A percentile compares a stretch with the other conserved stretches of the same genome.
These are phyloP conservation scores for Aethina tumida DNA, from an alignment of 1,140 invertebrate species.

Conservation along the genomic window DNA sequence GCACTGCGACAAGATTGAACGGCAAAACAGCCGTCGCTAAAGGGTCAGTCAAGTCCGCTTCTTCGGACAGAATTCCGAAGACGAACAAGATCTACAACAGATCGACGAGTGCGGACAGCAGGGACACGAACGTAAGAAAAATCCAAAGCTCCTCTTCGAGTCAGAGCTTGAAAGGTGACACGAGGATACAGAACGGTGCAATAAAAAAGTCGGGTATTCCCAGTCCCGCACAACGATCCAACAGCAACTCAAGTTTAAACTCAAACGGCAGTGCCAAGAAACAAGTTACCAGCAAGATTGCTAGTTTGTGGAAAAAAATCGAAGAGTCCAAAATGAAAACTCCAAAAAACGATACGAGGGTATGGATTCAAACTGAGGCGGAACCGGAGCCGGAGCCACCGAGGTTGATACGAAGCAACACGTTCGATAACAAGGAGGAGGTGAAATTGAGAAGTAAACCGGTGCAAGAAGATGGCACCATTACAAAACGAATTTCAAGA, in stretches of 20 bases:
- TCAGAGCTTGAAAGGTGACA: constrained; percentile 44
- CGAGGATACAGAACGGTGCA: constrained; percentile 38
- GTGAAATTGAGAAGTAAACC: constrained; percentile 27
- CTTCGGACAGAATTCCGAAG: constrained; percentile 26
- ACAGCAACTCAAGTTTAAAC: constrained; percentile 19
- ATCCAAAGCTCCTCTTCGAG: constrained; percentile 43
- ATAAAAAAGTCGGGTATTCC: constrained; percentile 20
- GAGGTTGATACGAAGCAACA: constrained; percentile 20
- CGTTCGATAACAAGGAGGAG: constrained; percentile 24
- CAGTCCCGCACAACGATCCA: constrained; percentile 16
- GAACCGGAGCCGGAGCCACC: constrained; percentile 16
- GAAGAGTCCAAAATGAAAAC: constrained; percentile 61
- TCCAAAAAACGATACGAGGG: constrained; percentile 48
- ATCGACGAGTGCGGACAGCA: constrained; percentile 34
- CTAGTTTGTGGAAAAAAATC: constrained; percentile 78
- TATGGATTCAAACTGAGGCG: constrained; percentile 44
- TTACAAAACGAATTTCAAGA: constrained; percentile 39
- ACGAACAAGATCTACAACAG: constrained; percentile 19
- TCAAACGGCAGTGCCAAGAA: constrained; percentile 30
- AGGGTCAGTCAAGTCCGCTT: constrained; percentile 23
- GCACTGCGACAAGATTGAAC: constrained; percentile 12
- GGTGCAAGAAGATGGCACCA: constrained; percentile 17
- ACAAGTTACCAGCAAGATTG: constrained; percentile 77
- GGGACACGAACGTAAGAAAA: constrained; percentile 15
- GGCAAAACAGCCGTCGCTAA: constrained; percentile 7